A percentile compares a stretch with the other conserved stretches of the same genome.
These are phyloP conservation scores for Muschampia plurimacula DNA, from an alignment of 2,888 invertebrate species.

Conservation along the genomic window DNA sequence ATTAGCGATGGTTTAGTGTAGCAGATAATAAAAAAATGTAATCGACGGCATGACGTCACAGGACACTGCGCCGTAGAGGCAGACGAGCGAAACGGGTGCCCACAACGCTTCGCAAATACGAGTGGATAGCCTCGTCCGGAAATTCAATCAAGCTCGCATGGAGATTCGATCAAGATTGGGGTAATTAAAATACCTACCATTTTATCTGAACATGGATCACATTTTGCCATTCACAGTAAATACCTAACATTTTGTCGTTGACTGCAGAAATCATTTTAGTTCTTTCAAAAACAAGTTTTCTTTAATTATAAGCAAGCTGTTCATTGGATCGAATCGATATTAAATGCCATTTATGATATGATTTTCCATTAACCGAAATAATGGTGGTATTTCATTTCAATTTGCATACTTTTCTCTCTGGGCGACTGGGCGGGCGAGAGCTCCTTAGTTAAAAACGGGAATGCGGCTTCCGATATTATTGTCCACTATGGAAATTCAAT, in stretches of 20 bases:
- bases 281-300: neutral
- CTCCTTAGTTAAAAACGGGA: conserved; percentile 54
- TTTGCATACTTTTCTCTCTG: conserved; percentile 26
- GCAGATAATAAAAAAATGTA: conserved; percentile 75
- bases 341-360: conserved; percentile 15
- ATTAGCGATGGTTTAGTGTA: conserved; percentile 76
- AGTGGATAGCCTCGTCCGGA: conserved; percentile 75
- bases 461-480: conserved; percentile 67
- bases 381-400: conserved; percentile 27
- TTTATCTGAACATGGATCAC: conserved; percentile 58
- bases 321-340: neutral
- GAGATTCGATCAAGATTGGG: conserved; percentile 82
- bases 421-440: conserved; percentile 45
- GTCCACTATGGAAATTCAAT: conserved; percentile 80
- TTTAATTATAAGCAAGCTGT: neutral
- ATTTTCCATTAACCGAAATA: conserved; percentile 19
- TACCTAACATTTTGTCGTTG: neutral
- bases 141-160: conserved; percentile 82
- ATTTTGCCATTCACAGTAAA: neutral
- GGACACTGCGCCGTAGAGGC: conserved; percentile 74
- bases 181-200: conserved; percentile 81
- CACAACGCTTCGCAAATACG: conserved; percentile 77
- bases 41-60: conserved; percentile 77
- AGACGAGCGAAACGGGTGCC: conserved; percentile 59
- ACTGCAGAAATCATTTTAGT: no score